Percentiles rank a stretch among this genome's conserved stretches.
phyloP scores from a whole-genome alignment of 2,113 vertebrate species.

The Hippoglossus stenolepis region DNA sequence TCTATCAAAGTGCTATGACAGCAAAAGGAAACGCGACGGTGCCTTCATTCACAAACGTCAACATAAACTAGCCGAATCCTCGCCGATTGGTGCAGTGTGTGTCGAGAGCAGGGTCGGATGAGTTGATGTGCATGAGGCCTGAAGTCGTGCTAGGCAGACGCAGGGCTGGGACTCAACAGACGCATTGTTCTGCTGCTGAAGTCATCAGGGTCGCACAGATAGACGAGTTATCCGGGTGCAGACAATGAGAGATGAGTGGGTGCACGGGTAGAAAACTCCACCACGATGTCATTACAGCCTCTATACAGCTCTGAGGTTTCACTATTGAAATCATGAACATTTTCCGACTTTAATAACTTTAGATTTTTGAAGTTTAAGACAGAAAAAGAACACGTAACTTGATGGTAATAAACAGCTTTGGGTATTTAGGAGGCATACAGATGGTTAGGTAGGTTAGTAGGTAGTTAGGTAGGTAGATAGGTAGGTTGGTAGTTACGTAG shows the following conservation, averaged over 20 bases:
- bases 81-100: background rate
- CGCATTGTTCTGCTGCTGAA: conserved; percentile 62
- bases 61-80: background rate
- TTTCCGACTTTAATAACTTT: background rate
- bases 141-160: conserved; percentile 69
- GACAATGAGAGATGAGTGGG: background rate
- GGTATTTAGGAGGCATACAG: too few relatives aligned
- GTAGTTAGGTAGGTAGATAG: too few relatives aligned
- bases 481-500: too few relatives aligned
- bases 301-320: too few relatives aligned
- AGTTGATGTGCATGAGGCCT: conserved; percentile 20
- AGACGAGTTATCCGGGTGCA: background rate
- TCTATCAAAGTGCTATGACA: background rate
- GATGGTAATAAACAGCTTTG: too few relatives aligned
- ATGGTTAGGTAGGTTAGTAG: too few relatives aligned
- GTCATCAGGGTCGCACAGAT: conserved; percentile 22
- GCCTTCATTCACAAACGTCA: background rate
- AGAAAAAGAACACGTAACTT: too few relatives aligned
- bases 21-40: background rate
- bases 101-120: background rate
- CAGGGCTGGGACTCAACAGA: conserved; percentile 69
- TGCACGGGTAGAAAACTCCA: background rate
- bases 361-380: too few relatives aligned
- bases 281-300: background rate
- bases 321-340: background rate